Evolutionary conservation across 1,140 invertebrate genomes (phyloP).

Genomic region (Chrysoperla carnea): DNA sequence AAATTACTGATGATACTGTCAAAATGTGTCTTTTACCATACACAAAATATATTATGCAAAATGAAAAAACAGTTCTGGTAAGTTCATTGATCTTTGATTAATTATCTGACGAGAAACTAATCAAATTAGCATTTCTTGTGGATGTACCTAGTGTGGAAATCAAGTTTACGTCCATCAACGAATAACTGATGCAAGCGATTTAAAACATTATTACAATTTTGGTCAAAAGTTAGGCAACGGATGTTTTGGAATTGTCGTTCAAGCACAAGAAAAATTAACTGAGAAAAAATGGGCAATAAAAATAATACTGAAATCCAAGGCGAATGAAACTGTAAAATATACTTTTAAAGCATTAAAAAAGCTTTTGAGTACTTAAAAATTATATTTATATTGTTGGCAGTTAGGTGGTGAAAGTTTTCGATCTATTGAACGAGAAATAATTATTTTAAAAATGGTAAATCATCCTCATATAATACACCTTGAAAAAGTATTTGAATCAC

Average conservation of each 20-base stretch:
- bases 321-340: slow-evolving; percentile 12
- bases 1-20: no score
- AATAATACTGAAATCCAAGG: slow-evolving; percentile 30
- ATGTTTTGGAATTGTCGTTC: slow-evolving; percentile 30
- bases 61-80: no score
- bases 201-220: slow-evolving; percentile 16
- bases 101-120: no score
- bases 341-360: slow-evolving; percentile 2
- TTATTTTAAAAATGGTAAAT: slow-evolving; percentile 30
- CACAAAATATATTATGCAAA: no score
- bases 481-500: slow-evolving; percentile 31
- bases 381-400: slow-evolving; percentile 11
- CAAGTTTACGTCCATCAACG: no score
- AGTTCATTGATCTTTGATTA: no score
- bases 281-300: slow-evolving; percentile 30
- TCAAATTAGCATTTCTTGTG: no score
- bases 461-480: slow-evolving; percentile 33
- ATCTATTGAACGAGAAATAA: slow-evolving; percentile 28
- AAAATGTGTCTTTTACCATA: no score
- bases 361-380: slow-evolving; percentile 1
- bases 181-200: slow-evolving; percentile 12
- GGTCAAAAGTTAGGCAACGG: slow-evolving; percentile 28
- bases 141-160: no score
- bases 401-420: slow-evolving; percentile 21
- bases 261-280: slow-evolving; percentile 22